Evolutionary conservation across 2,797 vertebrate genomes (phyloP).

Genomic region (Amblyraja radiata): DNA sequence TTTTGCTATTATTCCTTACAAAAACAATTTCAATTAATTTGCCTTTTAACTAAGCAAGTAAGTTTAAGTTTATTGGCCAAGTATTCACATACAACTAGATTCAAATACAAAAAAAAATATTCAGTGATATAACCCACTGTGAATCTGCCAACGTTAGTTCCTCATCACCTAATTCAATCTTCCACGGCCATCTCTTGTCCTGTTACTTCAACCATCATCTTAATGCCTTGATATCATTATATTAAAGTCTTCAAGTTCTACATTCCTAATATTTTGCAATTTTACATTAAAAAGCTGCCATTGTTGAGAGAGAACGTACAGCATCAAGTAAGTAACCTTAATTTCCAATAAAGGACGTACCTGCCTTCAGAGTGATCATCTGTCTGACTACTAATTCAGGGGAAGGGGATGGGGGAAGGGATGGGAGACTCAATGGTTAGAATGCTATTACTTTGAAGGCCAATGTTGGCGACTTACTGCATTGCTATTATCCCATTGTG

Average conservation of each 20-base stretch:
- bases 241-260: not conserved
- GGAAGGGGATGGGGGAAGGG: too few relatives aligned
- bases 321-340: not conserved
- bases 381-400: not conserved
- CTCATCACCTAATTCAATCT: not conserved
- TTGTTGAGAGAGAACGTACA: not conserved
- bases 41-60: not conserved
- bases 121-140: not conserved
- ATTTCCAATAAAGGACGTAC: not conserved
- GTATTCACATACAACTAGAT: not conserved
- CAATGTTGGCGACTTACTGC: not conserved
- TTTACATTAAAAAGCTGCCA: not conserved
- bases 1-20: not conserved
- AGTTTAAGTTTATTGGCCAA: too few relatives aligned
- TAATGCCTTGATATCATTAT: not conserved
- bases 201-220: not conserved
- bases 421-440: not conserved
- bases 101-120: not conserved
- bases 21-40: not conserved
- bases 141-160: not conserved
- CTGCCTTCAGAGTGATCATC: not conserved
- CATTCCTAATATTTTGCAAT: not conserved
- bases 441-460: not conserved
- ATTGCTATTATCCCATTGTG: not conserved
- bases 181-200: not conserved